Base-by-base conservation (phyloP, 2,113 vertebrate genomes). In the Pachypanchax playfairii region DNA sequence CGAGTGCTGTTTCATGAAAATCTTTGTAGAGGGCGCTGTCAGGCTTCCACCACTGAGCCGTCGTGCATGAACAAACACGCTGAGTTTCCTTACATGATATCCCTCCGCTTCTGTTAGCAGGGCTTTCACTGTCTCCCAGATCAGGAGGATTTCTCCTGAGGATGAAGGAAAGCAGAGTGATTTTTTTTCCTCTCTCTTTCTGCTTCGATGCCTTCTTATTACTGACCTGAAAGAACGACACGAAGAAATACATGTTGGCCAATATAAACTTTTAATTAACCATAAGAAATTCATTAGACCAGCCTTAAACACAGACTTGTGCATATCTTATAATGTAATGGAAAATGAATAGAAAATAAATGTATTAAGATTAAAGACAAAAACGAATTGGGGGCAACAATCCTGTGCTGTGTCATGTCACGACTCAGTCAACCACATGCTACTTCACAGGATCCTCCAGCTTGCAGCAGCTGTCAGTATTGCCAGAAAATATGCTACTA, bases 21-120 rank as follows among this genome's bases (percentile, higher is more conserved):
- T 47, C 48, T 59, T 80, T 48, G 56, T 52, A 84, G 89, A 85
- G 76, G 73, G 78, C 51, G 46, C 49, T 69, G 50, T 62, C 39
- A 65, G 51, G 56, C 82, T 73, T 84, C 56, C 52, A 57, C 73
- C 39, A 18, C 28, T 3, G 26, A 21, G 28, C 22, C 21, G 33
- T 21, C 22, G 65, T 9, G 65, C 48, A 54, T 24, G 11, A 33
- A 52, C 20, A 38, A 61, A 46, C 70, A 39, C 17, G 8, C 26
- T 56, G 38, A 65, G 53, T 67, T 65, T 68, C 48, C 33, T 65
- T 54, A 35, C n/a, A 60, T 62, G 35, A 57, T 69, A 39, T 70
- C 48, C 76, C 75, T 56, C 59, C 63, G 57, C 39, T 25, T 82
- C 72, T 47, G 38, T 54, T 52, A 62, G 53, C 41, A 31, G 21